These are phyloP conservation scores for Podiceps cristatus DNA, from an alignment of 2,113 vertebrate genomes.

Conservation along the genomic window DNA sequence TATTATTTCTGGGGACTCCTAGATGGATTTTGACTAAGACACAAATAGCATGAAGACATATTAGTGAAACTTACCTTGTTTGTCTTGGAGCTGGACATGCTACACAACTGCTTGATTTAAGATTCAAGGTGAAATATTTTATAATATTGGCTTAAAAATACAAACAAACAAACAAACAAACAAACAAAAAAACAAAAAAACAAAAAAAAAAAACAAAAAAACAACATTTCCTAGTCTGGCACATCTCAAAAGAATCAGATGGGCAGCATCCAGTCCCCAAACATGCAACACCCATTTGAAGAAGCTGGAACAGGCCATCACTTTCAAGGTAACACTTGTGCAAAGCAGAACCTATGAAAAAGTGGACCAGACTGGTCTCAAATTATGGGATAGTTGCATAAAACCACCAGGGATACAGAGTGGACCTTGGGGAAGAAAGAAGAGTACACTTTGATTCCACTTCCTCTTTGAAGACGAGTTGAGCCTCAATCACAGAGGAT, in stretches of 20 bases:
- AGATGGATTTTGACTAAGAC: not conserved
- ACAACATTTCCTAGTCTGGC: not conserved
- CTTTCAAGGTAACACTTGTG: not conserved
- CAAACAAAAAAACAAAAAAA: too few species aligned
- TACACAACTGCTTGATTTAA: not conserved
- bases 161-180: too few species aligned
- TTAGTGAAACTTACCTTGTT: not conserved
- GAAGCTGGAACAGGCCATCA: not conserved
- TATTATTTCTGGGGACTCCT: not conserved
- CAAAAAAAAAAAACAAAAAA: too few species aligned
- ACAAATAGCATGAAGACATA: not conserved
- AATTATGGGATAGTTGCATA: not conserved
- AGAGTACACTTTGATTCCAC: not conserved
- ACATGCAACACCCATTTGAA: not conserved
- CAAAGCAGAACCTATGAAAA: not conserved
- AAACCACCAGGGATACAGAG: accelerated
- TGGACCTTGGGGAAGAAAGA: not conserved
- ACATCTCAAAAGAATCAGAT: not conserved
- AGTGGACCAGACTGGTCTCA: not conserved
- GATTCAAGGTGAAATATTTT: not conserved
- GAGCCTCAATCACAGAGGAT: not conserved
- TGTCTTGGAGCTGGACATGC: not conserved
- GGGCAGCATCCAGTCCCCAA: not conserved
- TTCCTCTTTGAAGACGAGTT: not conserved
- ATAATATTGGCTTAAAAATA: not conserved